phyloP scores from a whole-genome alignment of 2,113 vertebrate genomes.

The Microcebus lehilahytsara region DNA sequence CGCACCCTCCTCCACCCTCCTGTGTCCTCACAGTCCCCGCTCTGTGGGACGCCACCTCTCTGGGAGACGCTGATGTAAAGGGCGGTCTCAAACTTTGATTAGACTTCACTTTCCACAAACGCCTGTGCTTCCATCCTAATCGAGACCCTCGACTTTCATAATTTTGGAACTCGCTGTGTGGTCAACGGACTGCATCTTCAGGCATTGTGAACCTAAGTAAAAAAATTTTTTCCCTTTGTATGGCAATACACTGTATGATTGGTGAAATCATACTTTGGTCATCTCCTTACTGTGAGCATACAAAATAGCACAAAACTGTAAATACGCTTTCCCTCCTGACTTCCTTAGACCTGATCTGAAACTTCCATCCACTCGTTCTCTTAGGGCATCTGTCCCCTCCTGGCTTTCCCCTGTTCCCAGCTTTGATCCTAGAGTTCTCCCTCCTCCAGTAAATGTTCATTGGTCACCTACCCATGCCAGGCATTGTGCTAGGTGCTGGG shows the following conservation, averaged over 20 bases:
- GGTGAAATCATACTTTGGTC: too few species aligned
- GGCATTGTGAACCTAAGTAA: neutral
- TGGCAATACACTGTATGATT: too few species aligned
- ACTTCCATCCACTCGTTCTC: neutral
- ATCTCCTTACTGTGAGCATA: neutral
- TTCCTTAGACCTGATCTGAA: neutral
- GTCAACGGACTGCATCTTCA: neutral
- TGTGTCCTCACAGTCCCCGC: accelerated
- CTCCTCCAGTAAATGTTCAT: neutral
- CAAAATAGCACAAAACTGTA: neutral
- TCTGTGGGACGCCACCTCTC: neutral
- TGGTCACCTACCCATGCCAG: neutral
- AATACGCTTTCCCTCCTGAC: accelerated
- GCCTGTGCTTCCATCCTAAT: neutral
- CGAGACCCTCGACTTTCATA: neutral
- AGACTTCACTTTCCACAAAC: neutral
- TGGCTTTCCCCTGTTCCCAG: neutral
- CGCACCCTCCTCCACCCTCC: neutral
- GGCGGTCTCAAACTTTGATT: neutral
- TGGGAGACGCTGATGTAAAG: neutral
- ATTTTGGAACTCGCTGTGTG: neutral
- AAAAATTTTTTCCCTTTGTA: neutral
- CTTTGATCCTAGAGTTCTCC: neutral
- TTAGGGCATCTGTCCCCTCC: neutral
- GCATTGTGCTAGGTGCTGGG: too few species aligned